Evolutionary conservation across 2,888 invertebrate genomes (phyloP).

Genomic region (Dromius quadrimaculatus): DNA sequence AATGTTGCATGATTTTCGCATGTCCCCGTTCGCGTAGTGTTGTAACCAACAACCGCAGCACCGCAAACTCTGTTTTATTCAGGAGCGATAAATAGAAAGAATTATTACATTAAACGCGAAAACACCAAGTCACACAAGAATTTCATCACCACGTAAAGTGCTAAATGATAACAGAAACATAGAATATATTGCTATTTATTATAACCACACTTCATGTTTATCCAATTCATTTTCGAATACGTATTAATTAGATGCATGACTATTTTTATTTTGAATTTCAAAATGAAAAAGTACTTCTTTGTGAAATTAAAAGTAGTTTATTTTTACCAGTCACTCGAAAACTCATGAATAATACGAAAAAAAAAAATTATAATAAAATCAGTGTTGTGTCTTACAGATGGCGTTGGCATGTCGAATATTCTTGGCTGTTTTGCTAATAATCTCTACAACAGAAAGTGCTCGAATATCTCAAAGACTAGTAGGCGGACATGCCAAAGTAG

Average conservation of each 20-base stretch:
- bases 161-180: constrained; percentile 30
- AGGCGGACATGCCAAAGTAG: constrained; percentile 72
- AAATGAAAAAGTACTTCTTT: constrained; percentile 18
- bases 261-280: too few relatives aligned
- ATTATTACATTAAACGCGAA: constrained; percentile 44
- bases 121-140: constrained; percentile 24
- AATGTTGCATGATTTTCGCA: constrained; percentile 52
- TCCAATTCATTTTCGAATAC: neutral
- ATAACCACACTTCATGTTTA: neutral
- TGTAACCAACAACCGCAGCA: constrained; percentile 29
- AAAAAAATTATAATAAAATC: constrained; percentile 18
- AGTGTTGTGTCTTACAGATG: constrained; percentile 54
- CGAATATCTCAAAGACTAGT: constrained; percentile 75
- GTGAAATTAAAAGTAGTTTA: constrained; percentile 14
- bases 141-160: constrained; percentile 19
- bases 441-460: constrained; percentile 59
- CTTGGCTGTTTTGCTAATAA: constrained; percentile 54
- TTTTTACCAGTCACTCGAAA: constrained; percentile 1
- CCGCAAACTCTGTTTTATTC: constrained; percentile 36
- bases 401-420: constrained; percentile 54
- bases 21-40: constrained; percentile 50
- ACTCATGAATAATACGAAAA: neutral
- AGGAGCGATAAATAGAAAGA: constrained; percentile 47
- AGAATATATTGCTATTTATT: constrained; percentile 15
- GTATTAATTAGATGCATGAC: neutral